These are phyloP conservation scores for Tragelaphus buxtoni DNA, from an alignment of 2,113 vertebrate genomes.

Conservation along the genomic window DNA sequence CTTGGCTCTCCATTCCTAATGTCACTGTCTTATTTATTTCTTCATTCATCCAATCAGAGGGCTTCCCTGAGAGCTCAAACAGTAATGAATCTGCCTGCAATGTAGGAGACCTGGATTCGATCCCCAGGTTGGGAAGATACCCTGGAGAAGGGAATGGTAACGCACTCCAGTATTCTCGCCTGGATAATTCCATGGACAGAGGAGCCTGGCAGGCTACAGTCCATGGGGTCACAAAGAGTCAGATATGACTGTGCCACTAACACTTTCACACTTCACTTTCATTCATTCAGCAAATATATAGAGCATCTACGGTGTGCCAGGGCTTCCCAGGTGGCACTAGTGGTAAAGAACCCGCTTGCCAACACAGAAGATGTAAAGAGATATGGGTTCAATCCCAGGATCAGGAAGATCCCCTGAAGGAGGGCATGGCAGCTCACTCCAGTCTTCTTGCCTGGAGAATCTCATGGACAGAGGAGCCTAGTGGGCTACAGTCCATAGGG, in stretches of 20 bases:
- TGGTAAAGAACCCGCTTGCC: neutral
- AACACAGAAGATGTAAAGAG: neutral
- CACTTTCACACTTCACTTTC: neutral
- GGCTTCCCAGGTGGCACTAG: neutral
- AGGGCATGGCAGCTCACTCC: neutral
- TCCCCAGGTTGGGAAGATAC: neutral
- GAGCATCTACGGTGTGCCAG: neutral
- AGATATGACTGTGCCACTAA: neutral
- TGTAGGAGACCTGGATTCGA: rapidly evolving
- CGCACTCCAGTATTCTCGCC: neutral
- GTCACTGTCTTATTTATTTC: neutral
- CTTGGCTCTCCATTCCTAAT: neutral
- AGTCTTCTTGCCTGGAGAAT: neutral
- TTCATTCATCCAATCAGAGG: neutral
- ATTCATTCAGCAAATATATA: neutral
- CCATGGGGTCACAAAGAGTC: neutral
- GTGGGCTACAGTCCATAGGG: neutral
- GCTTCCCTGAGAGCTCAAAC: neutral
- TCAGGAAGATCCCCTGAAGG: neutral
- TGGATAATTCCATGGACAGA: neutral
- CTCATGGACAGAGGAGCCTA: neutral
- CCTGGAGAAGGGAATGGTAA: neutral
- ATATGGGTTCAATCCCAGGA: neutral
- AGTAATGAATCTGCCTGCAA: neutral
- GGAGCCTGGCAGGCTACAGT: neutral